phyloP scores from a whole-genome alignment of 2,888 invertebrate genomes.

The Esperia sulphurella region DNA sequence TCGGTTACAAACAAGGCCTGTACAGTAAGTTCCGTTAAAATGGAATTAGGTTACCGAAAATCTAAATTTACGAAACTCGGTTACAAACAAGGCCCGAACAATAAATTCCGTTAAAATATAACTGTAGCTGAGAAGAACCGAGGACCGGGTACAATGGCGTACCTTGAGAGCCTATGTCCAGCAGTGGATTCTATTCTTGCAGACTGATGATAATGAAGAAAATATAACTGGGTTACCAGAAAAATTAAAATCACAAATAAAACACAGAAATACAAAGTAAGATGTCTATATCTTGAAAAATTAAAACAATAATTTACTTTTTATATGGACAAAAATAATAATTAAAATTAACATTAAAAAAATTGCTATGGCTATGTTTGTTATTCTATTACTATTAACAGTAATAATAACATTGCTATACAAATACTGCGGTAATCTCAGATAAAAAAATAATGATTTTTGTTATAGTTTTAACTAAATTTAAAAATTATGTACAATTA shows the following conservation, averaged over 20 bases:
- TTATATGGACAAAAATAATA: conserved; percentile 52
- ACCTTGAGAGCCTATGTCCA: no score
- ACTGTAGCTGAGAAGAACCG: no score
- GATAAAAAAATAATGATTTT: conserved; percentile 18
- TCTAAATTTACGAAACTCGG: no score
- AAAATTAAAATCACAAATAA: conserved; percentile 26
- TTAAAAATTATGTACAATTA: neutral
- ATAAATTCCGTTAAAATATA: no score
- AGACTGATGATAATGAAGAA: no score
- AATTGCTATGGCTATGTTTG: conserved; percentile 58
- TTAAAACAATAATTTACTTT: conserved; percentile 74
- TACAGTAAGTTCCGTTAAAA: no score
- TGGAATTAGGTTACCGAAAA: no score
- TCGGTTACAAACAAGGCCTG: no score
- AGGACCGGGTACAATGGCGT: no score
- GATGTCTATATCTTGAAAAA: conserved; percentile 71
- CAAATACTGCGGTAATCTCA: conserved; percentile 61
- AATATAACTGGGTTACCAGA: no score
- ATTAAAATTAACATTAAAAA: conserved; percentile 54
- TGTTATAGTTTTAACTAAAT: neutral
- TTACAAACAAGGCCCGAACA: no score
- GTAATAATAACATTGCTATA: conserved; percentile 37
- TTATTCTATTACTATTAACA: conserved; percentile 28
- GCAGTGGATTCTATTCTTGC: no score
- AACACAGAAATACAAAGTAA: conserved; percentile 59